Evolutionary conservation across 2,797 vertebrate species (phyloP), one percentile per base, ranked within the genome.

Genomic region (Adrianichthys oophorus): DNA sequence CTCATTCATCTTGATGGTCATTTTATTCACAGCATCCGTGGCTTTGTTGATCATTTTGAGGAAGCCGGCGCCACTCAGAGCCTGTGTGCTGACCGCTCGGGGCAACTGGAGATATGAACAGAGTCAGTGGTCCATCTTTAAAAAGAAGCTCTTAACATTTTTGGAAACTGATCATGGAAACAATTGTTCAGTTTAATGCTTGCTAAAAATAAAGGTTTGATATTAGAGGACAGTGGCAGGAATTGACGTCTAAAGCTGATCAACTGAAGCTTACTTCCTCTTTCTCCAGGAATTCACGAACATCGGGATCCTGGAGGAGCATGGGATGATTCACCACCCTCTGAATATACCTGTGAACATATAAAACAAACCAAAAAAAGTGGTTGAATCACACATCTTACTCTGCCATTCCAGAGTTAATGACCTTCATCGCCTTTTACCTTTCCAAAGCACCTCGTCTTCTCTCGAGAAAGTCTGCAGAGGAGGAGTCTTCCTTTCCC

Each of bases 1-100:
- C 65, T 99, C 98, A 0, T 99, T 98, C 97, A 99, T 99, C 92
- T 98, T 99, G 77, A 99, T 98, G 85, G 98, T 99, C 98, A 99
- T 99, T 91, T 99, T 99, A 82, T 93, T 99, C 87, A 99, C 95
- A 0, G 97, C 96, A 1, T 99, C 97, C 0, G 98, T 97, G 6
- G 97, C 97, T 86, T 93, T 97, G 92, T 92, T 98, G 80, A 99
- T 93, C 96, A 99, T 99, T 87, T 98, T 98, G 62, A 98, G 91
- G 81, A 99, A 95, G 56, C 97, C 96, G 19, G 98, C 96, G 14
- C 98, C 94, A 24, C 97, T 99, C 76, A 99, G 71, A 40, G 97
- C 84, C 81, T 99, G 96, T 1, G 97, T 99, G 79, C 93, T 87
- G 24, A 97, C 88, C 0, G 98, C 96, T 64, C 97, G 92, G 3